A percentile compares a stretch with the other conserved stretches of the same genome.
Evolutionary conservation across 1,140 invertebrate genomes (phyloP).

Genomic region (Cylas formicarius): DNA sequence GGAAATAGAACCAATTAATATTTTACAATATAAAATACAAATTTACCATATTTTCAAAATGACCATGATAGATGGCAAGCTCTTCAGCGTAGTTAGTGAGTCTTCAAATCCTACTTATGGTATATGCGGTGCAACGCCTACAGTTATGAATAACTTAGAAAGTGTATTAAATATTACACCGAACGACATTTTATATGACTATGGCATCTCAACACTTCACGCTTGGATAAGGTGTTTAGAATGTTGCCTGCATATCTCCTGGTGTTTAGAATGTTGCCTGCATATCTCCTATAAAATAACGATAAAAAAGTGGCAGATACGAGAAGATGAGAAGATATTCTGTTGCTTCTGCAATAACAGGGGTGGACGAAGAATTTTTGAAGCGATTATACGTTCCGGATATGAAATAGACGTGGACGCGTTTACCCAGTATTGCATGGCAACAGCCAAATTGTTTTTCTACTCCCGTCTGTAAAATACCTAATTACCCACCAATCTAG

Average conservation of each 20-base stretch:
- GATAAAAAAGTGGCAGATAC: constrained; percentile 28
- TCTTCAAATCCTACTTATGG: constrained; percentile 39
- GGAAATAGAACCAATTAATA: constrained; percentile 15
- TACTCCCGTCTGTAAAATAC: no score
- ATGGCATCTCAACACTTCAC: constrained; percentile 40
- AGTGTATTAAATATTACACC: no score
- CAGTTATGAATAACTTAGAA: no score
- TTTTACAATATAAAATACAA: not conserved
- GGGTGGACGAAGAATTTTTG: constrained; percentile 32
- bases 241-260: constrained; percentile 18
- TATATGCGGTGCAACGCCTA: constrained; percentile 35
- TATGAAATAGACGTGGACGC: constrained; percentile 19
- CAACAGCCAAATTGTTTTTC: constrained; percentile 25
- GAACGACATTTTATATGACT: no score
- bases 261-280: no score
- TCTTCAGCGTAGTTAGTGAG: constrained; percentile 38
- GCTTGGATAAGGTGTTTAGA: constrained; percentile 31
- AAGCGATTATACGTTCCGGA: constrained; percentile 27
- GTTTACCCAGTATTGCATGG: constrained; percentile 25
- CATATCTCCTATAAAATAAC: constrained; percentile 24
- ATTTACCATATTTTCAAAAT: constrained; percentile 31
- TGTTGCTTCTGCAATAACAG: constrained; percentile 31
- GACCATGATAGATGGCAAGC: constrained; percentile 43
- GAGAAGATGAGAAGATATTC: constrained; percentile 9
- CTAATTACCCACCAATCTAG: no score